Evolutionary conservation across 2,113 vertebrate genomes (phyloP), one percentile per base, ranked within the genome.

Genomic region (Bubo bubo): DNA sequence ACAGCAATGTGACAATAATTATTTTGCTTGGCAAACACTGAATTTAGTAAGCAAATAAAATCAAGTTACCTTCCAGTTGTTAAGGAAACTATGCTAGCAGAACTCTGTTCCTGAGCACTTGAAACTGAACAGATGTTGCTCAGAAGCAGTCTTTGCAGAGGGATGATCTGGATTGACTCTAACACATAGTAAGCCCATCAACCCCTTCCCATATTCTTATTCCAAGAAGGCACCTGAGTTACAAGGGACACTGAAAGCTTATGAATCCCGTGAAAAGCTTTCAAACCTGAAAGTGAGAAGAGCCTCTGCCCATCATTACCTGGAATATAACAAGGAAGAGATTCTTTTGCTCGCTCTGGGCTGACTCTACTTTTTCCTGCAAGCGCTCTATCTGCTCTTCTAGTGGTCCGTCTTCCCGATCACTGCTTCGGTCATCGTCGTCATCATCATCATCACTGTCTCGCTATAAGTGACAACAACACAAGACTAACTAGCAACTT

Each of bases 321-420:
- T 99, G 99, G 96, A 99, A 99, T 98, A 99, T 99, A 93, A 99
- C 99, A 34, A 99, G 99, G 97, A 99, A 99, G 77, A 99, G 99
- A 95, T 99, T 99, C 97, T 99, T 99, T 81, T 99, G 99, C 92
- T 99, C 99, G 13, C 99, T 99, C 98, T 99, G 99, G 19, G 99
- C 99, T 8, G 99, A 99, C 84, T 99, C 99, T 28, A 99, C 99
- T 90, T 99, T 99, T 91, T 99, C 99, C 97, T 99, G 99, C 70
- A 99, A 98, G 75, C 98, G 98, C 79, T 99, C 99, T 85, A 99
- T 99, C 97, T 99, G 99, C 82, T 99, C 99, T 95, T 99, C 99
- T 34, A 99, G 96, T 5, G 99, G 99, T 9, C 99, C 99, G 45
- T 99, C 99, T 86, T 99, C 99, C 28, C 99, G 98, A 79, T 99